Conservation (phyloP, 2,797 vertebrate species). For the Galagoides demidoff region DNA sequence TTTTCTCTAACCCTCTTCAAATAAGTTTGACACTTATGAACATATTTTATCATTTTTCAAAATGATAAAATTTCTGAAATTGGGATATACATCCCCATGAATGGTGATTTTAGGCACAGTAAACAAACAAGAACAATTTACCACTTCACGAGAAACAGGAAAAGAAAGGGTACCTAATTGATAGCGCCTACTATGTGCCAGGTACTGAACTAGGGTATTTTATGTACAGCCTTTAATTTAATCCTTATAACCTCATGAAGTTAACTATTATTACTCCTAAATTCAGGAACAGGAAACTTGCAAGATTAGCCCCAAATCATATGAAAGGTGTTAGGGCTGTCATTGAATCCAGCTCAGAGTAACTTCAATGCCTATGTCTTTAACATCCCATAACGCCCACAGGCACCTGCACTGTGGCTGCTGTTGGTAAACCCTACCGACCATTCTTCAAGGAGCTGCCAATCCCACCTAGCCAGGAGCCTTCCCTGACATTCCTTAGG, state of each 20-base stretch:
- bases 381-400: neutral
- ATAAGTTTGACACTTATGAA: too few relatives aligned
- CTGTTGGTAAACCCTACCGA: neutral
- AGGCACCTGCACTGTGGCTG: accelerated
- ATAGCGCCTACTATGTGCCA: neutral
- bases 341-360: neutral
- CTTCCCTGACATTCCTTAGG: neutral
- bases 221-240: neutral
- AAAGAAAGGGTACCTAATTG: neutral
- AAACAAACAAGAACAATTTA: neutral
- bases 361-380: neutral
- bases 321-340: too few relatives aligned
- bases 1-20: neutral
- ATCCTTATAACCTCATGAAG: neutral
- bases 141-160: neutral
- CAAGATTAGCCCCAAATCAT: neutral
- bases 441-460: neutral
- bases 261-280: neutral
- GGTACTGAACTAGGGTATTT: neutral
- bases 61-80: too few relatives aligned
- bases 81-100: too few relatives aligned
- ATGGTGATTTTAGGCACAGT: neutral
- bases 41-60: too few relatives aligned
- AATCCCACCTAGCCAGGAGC: neutral
- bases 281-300: neutral